These are phyloP conservation scores for Thamnaconus septentrionalis DNA, from an alignment of 2,113 vertebrate species.

Conservation along the genomic window DNA sequence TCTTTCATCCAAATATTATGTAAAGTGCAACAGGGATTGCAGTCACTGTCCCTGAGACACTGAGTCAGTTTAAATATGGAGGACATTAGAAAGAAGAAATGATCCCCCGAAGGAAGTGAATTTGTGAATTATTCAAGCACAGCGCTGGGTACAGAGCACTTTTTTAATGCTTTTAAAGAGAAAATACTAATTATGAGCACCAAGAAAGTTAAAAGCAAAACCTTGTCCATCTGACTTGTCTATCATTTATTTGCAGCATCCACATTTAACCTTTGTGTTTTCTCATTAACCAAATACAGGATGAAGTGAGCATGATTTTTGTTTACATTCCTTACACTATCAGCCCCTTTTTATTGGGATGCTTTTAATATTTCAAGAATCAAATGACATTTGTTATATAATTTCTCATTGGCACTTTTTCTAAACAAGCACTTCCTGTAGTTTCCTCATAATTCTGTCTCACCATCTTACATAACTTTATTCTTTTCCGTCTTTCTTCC, in stretches of 20 bases:
- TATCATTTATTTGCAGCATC: no score
- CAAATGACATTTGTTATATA: slow-evolving; percentile 1
- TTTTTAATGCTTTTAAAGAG: slow-evolving; percentile 17
- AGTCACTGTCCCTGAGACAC: neutral
- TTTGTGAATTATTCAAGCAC: neutral
- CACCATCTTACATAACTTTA: neutral
- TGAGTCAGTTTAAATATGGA: neutral
- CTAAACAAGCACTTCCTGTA: neutral
- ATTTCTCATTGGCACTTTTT: neutral
- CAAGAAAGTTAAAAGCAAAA: neutral
- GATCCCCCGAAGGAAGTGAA: no score
- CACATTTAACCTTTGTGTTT: no score
- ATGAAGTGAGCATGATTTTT: no score
- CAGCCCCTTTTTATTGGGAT: slow-evolving; percentile 29
- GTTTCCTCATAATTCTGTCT: neutral
- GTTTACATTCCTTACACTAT: no score
- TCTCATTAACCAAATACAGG: no score
- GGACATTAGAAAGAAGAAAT: no score
- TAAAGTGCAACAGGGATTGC: neutral
- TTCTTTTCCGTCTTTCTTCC: neutral
- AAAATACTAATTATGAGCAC: neutral
- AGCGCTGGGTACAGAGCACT: no score
- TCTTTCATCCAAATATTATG: neutral
- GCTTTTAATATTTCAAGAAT: neutral
- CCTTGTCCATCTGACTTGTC: no score